Evolutionary conservation across 2,113 vertebrate genomes (phyloP), one percentile per base, ranked within the genome.

Genomic region (Daphoenositta chrysoptera): DNA sequence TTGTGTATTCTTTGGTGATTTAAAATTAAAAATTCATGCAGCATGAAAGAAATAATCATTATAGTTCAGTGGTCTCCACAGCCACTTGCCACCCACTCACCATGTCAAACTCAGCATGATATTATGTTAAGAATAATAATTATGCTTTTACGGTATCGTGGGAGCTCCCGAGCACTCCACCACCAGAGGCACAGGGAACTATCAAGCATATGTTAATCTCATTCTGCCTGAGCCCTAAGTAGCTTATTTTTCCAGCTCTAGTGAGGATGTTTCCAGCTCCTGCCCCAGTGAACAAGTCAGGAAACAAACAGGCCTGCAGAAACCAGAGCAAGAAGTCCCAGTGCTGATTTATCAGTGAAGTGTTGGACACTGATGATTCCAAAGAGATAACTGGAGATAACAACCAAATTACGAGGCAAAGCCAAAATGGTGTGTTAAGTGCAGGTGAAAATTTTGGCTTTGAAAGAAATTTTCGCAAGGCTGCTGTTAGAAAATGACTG

Each of bases 61-160:
- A 91, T 92, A 93, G 90, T 95, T 97, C 95, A 93, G 77, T 95
- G 93, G 95, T 94, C 93, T 95, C 93, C 94, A 84, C 88, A 96
- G 93, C 90, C 86, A 90, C 92, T 93, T 96, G 90, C 96, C 81
- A 88, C 94, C 94, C 86, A 94, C 93, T 95, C 88, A 81, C 83
- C 60, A 60, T 96, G 94, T 95, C 93, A 92, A 96, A 89, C 69
- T 89, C 88, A 92, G 80, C 92, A 84, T 94, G 96, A 90, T 86
- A 91, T 88, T 96, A 90, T 94, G 83, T 91, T 95, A 96, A 91
- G 87, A 96, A 96, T 96, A 91, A 95, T 92, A 96, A 96, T 96
- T 96, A 94, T 94, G 68, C 60, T 91, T 94, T 94, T 96, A 39
- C 51, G 30, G 39, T 93, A 77, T 63, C 27, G 64, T 86, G 95